Conservation (phyloP, 2,797 vertebrate species). For the Enteromius viviparus region DNA sequence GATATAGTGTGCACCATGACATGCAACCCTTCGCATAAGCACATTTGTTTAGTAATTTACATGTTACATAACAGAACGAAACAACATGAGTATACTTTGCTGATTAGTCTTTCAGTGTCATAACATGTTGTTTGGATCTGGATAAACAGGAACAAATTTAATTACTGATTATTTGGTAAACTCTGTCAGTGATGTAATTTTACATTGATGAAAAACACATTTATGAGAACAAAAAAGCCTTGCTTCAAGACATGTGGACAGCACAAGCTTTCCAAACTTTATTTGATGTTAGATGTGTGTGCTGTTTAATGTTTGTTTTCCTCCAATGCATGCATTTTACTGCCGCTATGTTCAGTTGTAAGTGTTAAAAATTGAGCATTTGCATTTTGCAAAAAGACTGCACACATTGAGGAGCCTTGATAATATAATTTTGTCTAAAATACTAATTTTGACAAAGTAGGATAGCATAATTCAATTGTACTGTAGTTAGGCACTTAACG, state of each 20-base stretch:
- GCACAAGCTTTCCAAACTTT: background rate
- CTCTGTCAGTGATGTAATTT: background rate
- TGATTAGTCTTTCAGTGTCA: background rate
- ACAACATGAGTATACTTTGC: background rate
- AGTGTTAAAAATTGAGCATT: background rate
- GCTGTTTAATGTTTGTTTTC: background rate
- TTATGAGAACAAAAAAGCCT: background rate
- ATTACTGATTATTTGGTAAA: constrained; percentile 6
- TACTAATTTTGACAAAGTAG: background rate
- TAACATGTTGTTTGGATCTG: background rate
- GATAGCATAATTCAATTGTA: too few species aligned
- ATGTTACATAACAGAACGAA: background rate
- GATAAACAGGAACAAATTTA: background rate
- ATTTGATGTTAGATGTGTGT: background rate
- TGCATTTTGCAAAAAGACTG: background rate
- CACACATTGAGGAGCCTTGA: background rate
- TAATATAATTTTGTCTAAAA: background rate
- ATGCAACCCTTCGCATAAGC: background rate
- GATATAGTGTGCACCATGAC: background rate
- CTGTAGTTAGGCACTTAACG: background rate
- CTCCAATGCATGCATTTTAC: background rate
- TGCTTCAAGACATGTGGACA: background rate
- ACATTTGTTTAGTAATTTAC: background rate
- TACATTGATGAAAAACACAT: background rate
- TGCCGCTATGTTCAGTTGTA: background rate